Base-by-base conservation (phyloP, 1,140 invertebrate genomes). In the Chrysoperla carnea region DNA sequence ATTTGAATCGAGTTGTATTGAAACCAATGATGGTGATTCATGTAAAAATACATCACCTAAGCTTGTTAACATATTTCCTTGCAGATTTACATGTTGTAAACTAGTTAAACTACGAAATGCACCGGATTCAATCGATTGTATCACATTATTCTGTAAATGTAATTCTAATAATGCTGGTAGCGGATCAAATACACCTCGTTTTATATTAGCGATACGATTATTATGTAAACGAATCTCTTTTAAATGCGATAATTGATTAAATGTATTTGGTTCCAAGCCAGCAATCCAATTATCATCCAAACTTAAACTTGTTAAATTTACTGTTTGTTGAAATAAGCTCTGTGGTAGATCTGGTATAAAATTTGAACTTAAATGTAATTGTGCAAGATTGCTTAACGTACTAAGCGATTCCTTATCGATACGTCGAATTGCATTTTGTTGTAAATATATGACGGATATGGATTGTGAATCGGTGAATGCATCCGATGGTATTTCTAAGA, bases 211-310 rank as follows among this genome's bases (percentile, higher is more conserved):
- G 41, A 92, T 70, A 50, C 74, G 73, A 68, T 93, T 93, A 60
- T 87, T 84, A 51, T 91, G 84, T 29, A 92, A 61, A 35, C 86
- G 68, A n/a, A 92, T 73, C 66, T 91, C 86, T 39, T 76, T 70
- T 33, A 92, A 59, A 47, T 76, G 74, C 35, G 72, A 66, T 41
- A 82, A 66, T 54, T 78, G 79, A 45, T 76, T 63, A 57, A 93
- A 92, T 47, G 82, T 78, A 15, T 80, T 80, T 7, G 78, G 74
- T 51, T 84, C 73, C 40, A 97, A 61, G 50, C 84, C 76, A 6
- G 69, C 68, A 36, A 97, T 84, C 59, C 78, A 76, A 66, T 96
- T 97, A 50, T 86, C 82, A 64, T 94, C 89, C 50, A 96, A 61
- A 48, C 85, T 93, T 31, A 97, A 63, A 5, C 84, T 84, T 6